Evolutionary conservation across 2,888 invertebrate genomes (phyloP).

Genomic region (Zele albiditarsus): DNA sequence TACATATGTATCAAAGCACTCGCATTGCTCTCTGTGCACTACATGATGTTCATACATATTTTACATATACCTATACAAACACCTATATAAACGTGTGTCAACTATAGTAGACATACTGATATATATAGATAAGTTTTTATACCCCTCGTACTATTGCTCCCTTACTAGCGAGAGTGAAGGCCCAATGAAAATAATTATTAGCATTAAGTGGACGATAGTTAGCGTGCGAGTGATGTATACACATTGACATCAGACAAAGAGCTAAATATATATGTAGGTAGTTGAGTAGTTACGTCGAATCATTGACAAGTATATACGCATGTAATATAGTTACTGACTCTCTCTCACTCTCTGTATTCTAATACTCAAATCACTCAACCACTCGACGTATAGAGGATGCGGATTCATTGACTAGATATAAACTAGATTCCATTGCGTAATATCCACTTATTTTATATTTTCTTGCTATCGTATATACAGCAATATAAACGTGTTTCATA

Average conservation of each 20-base stretch:
- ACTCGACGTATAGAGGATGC: constrained; percentile 64
- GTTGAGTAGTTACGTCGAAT: constrained; percentile 66
- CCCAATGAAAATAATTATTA: constrained; percentile 73
- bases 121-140: background rate
- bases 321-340: background rate
- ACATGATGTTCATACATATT: background rate
- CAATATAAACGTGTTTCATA: background rate
- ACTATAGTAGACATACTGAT: background rate
- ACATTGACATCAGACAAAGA: constrained; percentile 34
- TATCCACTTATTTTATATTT: constrained; percentile 42
- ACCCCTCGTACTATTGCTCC: constrained; percentile 11
- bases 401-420: constrained; percentile 70
- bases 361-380: constrained; percentile 32
- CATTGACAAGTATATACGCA: constrained; percentile 51
- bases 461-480: background rate
- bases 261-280: constrained; percentile 57
- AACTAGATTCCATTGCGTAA: constrained; percentile 72
- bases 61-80: background rate
- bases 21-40: constrained; percentile 21
- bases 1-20: constrained; percentile 37
- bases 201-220: constrained; percentile 71
- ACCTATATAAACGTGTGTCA: background rate
- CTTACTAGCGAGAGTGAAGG: constrained; percentile 49
- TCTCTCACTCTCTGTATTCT: constrained; percentile 26
- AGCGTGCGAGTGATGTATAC: constrained; percentile 37